Conservation (phyloP, 2,888 invertebrate species). For the Opisthograptis luteolata region DNA sequence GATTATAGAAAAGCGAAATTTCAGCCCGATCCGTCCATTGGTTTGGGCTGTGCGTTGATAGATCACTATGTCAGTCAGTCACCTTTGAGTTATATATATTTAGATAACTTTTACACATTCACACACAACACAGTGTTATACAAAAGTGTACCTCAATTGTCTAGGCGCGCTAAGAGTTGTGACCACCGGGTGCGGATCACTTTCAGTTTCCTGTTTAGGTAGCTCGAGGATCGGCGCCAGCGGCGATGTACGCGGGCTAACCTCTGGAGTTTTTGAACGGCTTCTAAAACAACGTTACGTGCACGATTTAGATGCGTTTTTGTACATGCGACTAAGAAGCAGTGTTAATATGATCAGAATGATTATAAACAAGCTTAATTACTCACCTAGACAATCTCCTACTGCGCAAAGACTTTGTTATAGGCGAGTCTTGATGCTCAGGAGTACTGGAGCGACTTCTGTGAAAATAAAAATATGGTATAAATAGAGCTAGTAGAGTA, state of each 20-base stretch:
- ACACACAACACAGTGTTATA: background rate
- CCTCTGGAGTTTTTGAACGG: constrained; percentile 66
- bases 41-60: too few relatives aligned
- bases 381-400: constrained; percentile 55
- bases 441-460: constrained; percentile 62
- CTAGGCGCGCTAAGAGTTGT: constrained; percentile 50
- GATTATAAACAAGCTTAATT: background rate
- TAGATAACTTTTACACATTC: too few relatives aligned
- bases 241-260: constrained; percentile 60
- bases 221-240: constrained; percentile 62
- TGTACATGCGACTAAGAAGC: too few relatives aligned
- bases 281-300: constrained; percentile 46
- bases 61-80: too few relatives aligned
- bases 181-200: constrained; percentile 49
- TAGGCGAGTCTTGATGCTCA: constrained; percentile 64
- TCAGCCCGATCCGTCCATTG: too few relatives aligned
- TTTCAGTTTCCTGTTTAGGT: constrained; percentile 55
- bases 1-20: too few relatives aligned
- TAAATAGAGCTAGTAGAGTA: too few relatives aligned
- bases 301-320: too few relatives aligned
- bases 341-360: too few relatives aligned
- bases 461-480: constrained; percentile 1
- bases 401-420: constrained; percentile 47
- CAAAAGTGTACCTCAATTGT: constrained; percentile 48
- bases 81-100: too few relatives aligned